Percentiles rank a stretch among this genome's conserved stretches.
Evolutionary conservation across 2,113 vertebrate genomes (phyloP).

Genomic region (Dolichotis patagonum): DNA sequence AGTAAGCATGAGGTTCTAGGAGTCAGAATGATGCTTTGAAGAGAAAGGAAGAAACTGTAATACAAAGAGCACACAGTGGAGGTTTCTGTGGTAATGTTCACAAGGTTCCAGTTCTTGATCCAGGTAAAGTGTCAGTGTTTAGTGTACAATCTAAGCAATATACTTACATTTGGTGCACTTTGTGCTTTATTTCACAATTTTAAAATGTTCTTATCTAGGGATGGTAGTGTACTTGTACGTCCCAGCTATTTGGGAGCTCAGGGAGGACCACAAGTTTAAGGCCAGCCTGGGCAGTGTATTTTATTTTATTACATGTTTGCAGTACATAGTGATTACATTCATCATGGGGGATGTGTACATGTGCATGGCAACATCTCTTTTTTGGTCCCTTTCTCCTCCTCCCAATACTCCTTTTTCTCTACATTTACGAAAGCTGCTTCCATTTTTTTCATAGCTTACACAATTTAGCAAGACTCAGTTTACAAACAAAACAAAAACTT

Average conservation of each 20-base stretch:
- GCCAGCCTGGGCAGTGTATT: neutral
- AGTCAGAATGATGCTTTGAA: neutral
- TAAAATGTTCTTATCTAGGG: neutral
- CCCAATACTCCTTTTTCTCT: neutral
- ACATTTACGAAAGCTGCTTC: neutral
- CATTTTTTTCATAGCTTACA: neutral
- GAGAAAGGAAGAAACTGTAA: neutral
- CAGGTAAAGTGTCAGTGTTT: neutral
- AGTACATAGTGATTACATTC: neutral
- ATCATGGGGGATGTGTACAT: neutral
- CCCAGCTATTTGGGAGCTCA: neutral
- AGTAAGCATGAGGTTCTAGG: neutral
- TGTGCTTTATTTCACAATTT: neutral
- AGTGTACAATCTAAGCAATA: neutral
- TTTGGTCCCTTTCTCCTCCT: neutral
- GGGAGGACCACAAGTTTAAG: neutral
- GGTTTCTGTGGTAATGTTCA: neutral
- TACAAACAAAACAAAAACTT: neutral
- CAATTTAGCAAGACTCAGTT: neutral
- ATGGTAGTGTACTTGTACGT: neutral
- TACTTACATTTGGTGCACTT: neutral
- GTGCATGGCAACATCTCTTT: neutral
- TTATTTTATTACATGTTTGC: neutral
- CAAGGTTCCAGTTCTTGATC: neutral
- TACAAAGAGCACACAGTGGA: neutral